Base-by-base conservation (phyloP, 2,888 invertebrate species). In the Dexiosoma caninum region DNA sequence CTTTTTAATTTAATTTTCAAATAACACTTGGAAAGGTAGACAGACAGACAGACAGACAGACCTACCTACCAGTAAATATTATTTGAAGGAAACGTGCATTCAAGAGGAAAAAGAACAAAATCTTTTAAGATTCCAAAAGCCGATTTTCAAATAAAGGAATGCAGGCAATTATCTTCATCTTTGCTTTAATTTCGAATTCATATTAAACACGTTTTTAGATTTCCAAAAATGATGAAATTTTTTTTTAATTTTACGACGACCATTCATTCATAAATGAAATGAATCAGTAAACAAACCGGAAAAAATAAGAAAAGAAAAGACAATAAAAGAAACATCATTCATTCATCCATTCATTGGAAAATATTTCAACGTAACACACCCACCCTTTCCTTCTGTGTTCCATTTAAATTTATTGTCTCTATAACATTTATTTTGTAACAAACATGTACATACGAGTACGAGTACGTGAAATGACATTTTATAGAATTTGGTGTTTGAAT, bases 161-260 rank as follows among this genome's bases (percentile, higher is more conserved):
- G 57, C 59, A 49, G 14, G 42, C 40, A 14, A 57, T 78, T 78
- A 77, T 59, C 69, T 76, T 35, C 19, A 23, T 12, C 21, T 55
- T 35, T 53, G 8, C 19, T 14, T 10, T 55, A 10, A 16, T 7
- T 30, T 19, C 37, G 30, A 46, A 46, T 32, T 32, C 21, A 5
- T 19, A 5, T 30, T 9, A 62, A 62, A 62, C 46, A 35, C 32
- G 46, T 46, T 62, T 62, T 44, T 30, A 19, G 42, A 30, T 42
- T 44, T 46, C 19, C 32, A 35, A 19, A 55, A 55, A 55, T 55
- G 32, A 55, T 55, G 55, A 55, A 55, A 62, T 62, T 21, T 21
- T 2, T n/a, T 62, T 30, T 21, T 23, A 12, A 14, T 40, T 23
- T 60, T 42, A 62, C 21, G 27, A n/a, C 37, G 30, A 19, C 16